phyloP scores from a whole-genome alignment of 2,797 vertebrate genomes.

The Cynopterus sphinx region DNA sequence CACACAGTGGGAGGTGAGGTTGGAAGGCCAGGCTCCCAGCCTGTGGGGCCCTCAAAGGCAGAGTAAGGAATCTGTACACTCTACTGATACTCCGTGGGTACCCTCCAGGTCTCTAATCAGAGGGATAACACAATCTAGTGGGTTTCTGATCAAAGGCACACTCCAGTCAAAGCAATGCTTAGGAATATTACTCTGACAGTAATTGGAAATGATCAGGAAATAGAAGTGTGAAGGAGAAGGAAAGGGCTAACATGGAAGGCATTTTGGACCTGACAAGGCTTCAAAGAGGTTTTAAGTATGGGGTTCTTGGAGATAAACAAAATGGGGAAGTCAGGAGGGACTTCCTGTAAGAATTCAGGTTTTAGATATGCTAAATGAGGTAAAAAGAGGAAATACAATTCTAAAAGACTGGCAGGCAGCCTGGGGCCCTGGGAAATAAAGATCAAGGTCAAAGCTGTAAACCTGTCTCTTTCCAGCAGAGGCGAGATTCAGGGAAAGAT shows the following conservation, averaged over 20 bases:
- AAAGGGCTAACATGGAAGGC: neutral
- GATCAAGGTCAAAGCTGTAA: neutral
- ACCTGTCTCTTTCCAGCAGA: neutral
- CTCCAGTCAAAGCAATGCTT: neutral
- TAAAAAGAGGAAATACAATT: neutral
- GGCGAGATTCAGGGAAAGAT: neutral
- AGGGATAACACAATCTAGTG: neutral
- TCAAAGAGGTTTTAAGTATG: neutral
- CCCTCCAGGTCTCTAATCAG: neutral
- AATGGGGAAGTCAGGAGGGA: neutral
- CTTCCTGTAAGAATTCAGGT: neutral
- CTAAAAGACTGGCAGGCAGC: neutral
- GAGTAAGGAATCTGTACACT: neutral
- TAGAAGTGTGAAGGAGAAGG: neutral
- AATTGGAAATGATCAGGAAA: neutral
- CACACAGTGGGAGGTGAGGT: neutral
- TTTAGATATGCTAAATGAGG: neutral
- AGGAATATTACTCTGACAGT: neutral
- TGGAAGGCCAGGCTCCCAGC: neutral
- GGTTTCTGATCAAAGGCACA: neutral
- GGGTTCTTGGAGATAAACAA: neutral
- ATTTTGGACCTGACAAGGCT: neutral
- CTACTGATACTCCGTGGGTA: fast-evolving
- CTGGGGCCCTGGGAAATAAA: neutral
- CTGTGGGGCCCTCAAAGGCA: neutral